Evolutionary conservation across 2,113 vertebrate species (phyloP).

Genomic region (Apistogramma diplotaenia): DNA sequence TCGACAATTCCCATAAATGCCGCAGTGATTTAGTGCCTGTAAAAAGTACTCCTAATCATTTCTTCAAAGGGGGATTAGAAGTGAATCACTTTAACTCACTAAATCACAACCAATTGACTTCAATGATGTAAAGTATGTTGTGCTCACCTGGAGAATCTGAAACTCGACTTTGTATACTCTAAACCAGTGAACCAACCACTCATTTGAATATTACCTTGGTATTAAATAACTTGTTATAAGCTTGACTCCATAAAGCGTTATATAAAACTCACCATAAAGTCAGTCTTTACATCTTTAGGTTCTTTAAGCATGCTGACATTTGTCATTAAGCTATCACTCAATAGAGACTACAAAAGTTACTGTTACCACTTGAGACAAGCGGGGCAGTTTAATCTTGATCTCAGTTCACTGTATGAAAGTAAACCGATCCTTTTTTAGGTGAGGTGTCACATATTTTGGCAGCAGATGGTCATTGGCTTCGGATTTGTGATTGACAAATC

Average conservation of each 20-base stretch:
- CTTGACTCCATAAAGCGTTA: too few relatives aligned
- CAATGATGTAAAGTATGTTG: background rate
- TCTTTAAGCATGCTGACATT: background rate
- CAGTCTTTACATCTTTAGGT: too few relatives aligned
- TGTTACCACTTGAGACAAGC: background rate
- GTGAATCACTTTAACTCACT: background rate
- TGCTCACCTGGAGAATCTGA: background rate
- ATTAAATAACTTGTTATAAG: background rate
- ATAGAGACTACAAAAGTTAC: background rate
- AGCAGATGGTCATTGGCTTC: background rate
- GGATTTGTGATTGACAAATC: background rate
- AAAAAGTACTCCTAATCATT: background rate
- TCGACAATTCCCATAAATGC: background rate
- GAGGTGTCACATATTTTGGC: too few relatives aligned
- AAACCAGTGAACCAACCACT: rapidly evolving
- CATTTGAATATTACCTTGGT: background rate
- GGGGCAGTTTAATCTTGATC: too few relatives aligned
- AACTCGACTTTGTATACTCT: background rate
- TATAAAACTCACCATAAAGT: too few relatives aligned
- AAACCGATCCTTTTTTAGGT: too few relatives aligned
- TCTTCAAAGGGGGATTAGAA: background rate
- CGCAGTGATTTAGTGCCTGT: background rate
- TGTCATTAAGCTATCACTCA: background rate
- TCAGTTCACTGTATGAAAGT: too few relatives aligned
- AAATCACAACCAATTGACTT: background rate